Evolutionary conservation across 2,797 vertebrate species (phyloP), one percentile per base, ranked within the genome.

Genomic region (Nyctibius grandis): DNA sequence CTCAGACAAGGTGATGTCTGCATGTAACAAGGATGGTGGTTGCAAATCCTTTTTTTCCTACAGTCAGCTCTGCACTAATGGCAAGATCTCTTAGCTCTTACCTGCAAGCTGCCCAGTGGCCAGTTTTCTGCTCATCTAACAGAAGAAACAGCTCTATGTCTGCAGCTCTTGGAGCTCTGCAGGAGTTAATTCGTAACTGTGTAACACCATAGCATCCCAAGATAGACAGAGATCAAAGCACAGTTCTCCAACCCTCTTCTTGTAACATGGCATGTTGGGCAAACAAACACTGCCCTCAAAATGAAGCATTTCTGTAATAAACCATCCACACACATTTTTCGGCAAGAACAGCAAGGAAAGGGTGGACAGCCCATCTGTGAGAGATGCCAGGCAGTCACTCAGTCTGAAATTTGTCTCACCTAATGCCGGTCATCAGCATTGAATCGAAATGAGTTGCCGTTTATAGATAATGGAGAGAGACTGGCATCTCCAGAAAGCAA

Each of bases 401-500:
- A 69, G 73, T 42, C 88, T 95, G 76, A 51, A 94, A 94, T 93
- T 59, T 61, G 73, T 91, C 85, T 94, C 69, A 44, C 83, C 94
- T 51, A 73, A 88, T 59, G 93, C 81, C 1, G 13, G 65, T 69
- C 90, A 95, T 86, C 85, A 95, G 88, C 67, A 15, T 3, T 69
- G 88, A 88, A 94, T 94, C 1, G 0, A 79, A 94, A 97, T 86
- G 88, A 95, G 88, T 91, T 69, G 85, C 85, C 1, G 2, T 69
- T 94, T 84, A 29, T 78, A 81, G 91, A 33, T 95, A 95, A 96
- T 95, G 85, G 94, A 95, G 91, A 95, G 72, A 77, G 93, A 84
- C 79, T 93, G 93, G 90, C 91, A 94, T 26, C 88, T 73, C 88
- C 85, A 88, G 85, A 78, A 93, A 94, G 80, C 90, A 95, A 94